phyloP scores from a whole-genome alignment of 2,888 invertebrate species.

The Entomobrya multifasciata region DNA sequence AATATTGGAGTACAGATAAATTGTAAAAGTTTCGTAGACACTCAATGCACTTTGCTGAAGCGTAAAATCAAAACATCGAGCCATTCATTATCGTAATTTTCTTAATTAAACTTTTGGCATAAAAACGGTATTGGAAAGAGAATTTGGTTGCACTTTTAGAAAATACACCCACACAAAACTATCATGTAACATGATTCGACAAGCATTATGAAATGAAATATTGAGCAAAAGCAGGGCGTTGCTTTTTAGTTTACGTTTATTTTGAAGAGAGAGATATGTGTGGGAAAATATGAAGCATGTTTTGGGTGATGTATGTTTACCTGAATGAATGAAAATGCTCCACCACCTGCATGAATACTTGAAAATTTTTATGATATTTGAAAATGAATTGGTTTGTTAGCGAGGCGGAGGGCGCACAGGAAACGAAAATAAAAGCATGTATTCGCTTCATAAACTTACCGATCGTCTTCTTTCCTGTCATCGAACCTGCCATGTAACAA shows the following conservation, averaged over 20 bases:
- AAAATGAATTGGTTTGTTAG: not conserved
- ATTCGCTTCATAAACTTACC: conserved; percentile 16
- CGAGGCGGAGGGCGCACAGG: not conserved
- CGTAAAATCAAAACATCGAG: too few relatives aligned
- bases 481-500: conserved; percentile 7
- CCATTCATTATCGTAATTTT: too few relatives aligned
- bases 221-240: too few relatives aligned
- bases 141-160: too few relatives aligned
- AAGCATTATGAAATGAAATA: too few relatives aligned
- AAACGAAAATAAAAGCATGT: conserved; percentile 17
- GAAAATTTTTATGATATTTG: conserved; percentile 18
- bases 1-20: too few relatives aligned
- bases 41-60: too few relatives aligned
- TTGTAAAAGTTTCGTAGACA: too few relatives aligned
- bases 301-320: too few relatives aligned
- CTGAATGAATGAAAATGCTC: not conserved
- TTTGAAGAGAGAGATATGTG: not conserved
- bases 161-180: too few relatives aligned
- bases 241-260: not conserved
- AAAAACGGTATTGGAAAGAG: too few relatives aligned
- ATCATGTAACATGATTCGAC: too few relatives aligned
- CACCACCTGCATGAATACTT: conserved; percentile 20
- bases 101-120: not conserved
- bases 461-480: not conserved
- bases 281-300: not conserved